These are phyloP conservation scores for Caretta caretta DNA, from an alignment of 2,113 vertebrate species.

Conservation along the genomic window DNA sequence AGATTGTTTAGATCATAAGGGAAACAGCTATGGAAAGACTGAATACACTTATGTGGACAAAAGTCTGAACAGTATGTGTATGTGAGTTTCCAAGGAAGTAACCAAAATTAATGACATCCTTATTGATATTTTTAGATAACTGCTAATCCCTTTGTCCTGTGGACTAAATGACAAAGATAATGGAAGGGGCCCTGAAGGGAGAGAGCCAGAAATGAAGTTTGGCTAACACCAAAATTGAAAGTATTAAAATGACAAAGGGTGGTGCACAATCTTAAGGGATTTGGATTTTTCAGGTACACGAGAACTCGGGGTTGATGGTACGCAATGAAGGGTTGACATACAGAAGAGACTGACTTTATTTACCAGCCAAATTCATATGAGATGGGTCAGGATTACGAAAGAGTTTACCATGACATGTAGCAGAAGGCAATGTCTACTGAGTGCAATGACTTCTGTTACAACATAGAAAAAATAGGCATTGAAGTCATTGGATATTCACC, in stretches of 20 bases:
- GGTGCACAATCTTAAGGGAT: not conserved
- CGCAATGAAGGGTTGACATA: not conserved
- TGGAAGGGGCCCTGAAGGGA: not conserved
- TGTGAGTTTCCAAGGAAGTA: slow-evolving; percentile 26
- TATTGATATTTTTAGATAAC: slow-evolving; percentile 44
- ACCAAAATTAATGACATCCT: slow-evolving; percentile 57
- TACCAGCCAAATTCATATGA: not conserved
- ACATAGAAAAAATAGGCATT: rapidly evolving
- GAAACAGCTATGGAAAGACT: not conserved
- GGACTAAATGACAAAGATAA: not conserved
- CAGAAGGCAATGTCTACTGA: not conserved
- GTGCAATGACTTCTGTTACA: not conserved
- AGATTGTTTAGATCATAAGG: not conserved
- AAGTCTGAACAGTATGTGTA: not conserved
- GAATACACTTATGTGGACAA: slow-evolving; percentile 5
- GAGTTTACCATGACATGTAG: not conserved
- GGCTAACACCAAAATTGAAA: slow-evolving; percentile 30
- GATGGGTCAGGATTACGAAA: not conserved
- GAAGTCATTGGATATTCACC: not conserved
- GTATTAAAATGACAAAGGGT: not conserved
- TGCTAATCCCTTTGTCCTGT: slow-evolving; percentile 33
- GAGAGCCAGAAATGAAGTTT: not conserved
- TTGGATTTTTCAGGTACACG: not conserved
- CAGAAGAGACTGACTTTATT: not conserved
- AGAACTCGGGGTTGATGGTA: not conserved